These are phyloP conservation scores for Cantharis rustica DNA, from an alignment of 2,888 invertebrate species.

Conservation along the genomic window DNA sequence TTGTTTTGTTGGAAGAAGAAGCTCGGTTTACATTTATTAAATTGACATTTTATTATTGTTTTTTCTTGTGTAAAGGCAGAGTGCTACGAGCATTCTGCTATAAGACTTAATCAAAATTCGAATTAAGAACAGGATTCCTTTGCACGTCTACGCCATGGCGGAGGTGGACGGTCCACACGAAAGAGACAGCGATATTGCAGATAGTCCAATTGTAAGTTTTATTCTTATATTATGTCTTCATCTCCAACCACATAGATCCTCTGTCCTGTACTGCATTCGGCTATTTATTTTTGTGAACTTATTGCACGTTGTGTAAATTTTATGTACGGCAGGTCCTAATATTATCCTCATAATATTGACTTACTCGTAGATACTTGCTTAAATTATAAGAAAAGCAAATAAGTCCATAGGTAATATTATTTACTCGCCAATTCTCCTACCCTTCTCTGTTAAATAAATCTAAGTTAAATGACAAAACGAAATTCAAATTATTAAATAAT, in stretches of 20 bases:
- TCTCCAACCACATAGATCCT: not conserved
- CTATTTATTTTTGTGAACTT: too few relatives aligned
- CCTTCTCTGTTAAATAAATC: not conserved
- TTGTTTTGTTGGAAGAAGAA: not conserved
- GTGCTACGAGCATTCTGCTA: slow-evolving; percentile 54
- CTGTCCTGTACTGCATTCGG: too few relatives aligned
- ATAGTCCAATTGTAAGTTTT: slow-evolving; percentile 69
- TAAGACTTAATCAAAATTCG: slow-evolving; percentile 74
- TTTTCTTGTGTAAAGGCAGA: slow-evolving; percentile 42
- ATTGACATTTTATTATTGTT: slow-evolving; percentile 8
- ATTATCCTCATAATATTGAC: too few relatives aligned
- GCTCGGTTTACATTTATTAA: not conserved
- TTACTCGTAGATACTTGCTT: too few relatives aligned
- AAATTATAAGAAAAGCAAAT: not conserved
- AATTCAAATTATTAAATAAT: not conserved
- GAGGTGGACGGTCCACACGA: slow-evolving; percentile 63
- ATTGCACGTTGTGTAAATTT: too few relatives aligned
- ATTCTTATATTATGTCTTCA: not conserved
- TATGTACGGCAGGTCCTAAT: too few relatives aligned
- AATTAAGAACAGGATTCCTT: slow-evolving; percentile 86
- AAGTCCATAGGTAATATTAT: not conserved
- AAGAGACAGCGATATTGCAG: slow-evolving; percentile 75
- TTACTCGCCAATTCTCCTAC: too few relatives aligned
- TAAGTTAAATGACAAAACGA: not conserved
- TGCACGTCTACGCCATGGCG: slow-evolving; percentile 80